Percentiles rank a stretch among this genome's conserved stretches.
These are phyloP conservation scores for Spilarctia lutea DNA, from an alignment of 2,888 invertebrate species.

Conservation along the genomic window DNA sequence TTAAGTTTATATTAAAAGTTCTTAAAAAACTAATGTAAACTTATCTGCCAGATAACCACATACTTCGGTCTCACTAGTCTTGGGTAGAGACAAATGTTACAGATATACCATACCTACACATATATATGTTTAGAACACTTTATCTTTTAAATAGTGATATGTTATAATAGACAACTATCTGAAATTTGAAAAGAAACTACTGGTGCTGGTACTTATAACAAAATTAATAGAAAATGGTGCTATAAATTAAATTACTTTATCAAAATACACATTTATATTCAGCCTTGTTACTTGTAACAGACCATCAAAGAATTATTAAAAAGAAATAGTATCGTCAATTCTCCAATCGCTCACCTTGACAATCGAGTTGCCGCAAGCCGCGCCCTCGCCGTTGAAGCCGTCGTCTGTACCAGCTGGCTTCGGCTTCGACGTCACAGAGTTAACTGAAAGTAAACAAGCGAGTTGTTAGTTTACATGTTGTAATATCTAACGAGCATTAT, in stretches of 20 bases:
- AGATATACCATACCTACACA: no score
- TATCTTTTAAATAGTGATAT: no score
- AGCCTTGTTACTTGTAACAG: slow-evolving; percentile 1
- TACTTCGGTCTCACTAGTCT: no score
- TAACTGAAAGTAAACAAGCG: slow-evolving; percentile 63
- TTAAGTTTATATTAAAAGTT: no score
- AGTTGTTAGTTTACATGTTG: slow-evolving; percentile 19
- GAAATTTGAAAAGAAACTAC: no score
- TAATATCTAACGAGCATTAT: slow-evolving; percentile 25
- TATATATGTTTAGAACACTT: no score
- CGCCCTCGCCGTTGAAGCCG: slow-evolving; percentile 90
- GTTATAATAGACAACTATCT: no score
- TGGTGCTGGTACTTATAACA: background rate
- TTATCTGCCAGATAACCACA: no score
- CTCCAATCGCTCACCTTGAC: slow-evolving; percentile 72
- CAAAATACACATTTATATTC: background rate
- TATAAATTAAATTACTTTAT: background rate
- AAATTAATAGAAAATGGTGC: background rate
- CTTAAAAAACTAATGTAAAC: no score
- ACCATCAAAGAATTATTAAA: background rate
- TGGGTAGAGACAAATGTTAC: no score
- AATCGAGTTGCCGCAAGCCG: slow-evolving; percentile 87
- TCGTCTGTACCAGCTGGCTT: slow-evolving; percentile 90
- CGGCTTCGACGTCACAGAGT: slow-evolving; percentile 72
- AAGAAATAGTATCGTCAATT: slow-evolving; percentile 8